Evolutionary conservation across 2,113 vertebrate species (phyloP), one percentile per base, ranked within the genome.

Genomic region (Brachirus orientalis): DNA sequence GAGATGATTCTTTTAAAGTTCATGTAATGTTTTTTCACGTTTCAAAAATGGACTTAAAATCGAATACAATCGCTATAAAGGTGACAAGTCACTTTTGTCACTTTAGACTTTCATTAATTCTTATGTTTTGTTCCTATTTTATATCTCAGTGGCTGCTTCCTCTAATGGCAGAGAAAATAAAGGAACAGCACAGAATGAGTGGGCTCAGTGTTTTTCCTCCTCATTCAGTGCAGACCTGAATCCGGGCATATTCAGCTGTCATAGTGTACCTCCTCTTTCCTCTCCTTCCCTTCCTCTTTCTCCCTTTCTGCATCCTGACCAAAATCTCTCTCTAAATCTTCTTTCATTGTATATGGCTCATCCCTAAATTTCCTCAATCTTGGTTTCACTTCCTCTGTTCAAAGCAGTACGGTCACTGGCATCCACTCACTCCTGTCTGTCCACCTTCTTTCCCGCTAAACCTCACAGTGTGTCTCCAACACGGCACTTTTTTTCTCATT

Each of bases 121-220:
- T 40, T 55, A n/a, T n/a, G n/a, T n/a, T n/a, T n/a, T n/a, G n/a
- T 58, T 76, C 52, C 62, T 54, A 62, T 61, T 54, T 48, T 38
- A 47, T 33, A 50, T 71, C 17, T 61, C 60, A 70, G 62, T 41
- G 22, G 10, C 28, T 8, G 6, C 50, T 16, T 19, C 18, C 10
- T 8, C 40, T 46, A 20, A 65, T 38, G 54, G 41, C 35, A 37
- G 52, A 63, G 60, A 66, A 69, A 75, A 22, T 69, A 57, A 72
- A 69, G 79, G 72, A 63, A 74, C 72, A 79, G 63, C 18, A 68
- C 50, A 65, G 66, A 72, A 93, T 93, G 90, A 95, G 93, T 93
- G 86, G 83, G 68, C 60, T 84, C 92, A 92, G 94, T 95, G 95
- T 96, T 93, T 84, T 76, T 53, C 71, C 63, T 83, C 62, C 28